Conservation (phyloP, 2,113 vertebrate genomes). For the Oncorhynchus clarkii region DNA sequence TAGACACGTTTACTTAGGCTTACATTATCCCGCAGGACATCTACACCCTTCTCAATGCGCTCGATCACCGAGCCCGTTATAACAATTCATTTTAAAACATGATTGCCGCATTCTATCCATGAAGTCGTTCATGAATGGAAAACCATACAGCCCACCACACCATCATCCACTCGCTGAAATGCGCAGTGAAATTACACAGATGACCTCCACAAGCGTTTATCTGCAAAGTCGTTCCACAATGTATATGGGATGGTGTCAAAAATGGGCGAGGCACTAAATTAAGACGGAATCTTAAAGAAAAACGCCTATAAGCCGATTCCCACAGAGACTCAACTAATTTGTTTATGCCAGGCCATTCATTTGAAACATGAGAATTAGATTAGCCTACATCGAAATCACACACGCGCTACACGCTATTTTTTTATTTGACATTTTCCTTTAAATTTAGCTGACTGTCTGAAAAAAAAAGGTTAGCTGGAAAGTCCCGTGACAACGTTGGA, state of each 20-base stretch:
- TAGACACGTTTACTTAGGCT: neutral
- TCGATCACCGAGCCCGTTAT: neutral
- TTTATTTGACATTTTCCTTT: conserved; percentile 22
- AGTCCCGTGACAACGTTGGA: conserved; percentile 20
- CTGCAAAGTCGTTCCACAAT: conserved; percentile 35
- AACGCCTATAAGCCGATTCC: too few species aligned
- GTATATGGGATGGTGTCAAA: conserved; percentile 25
- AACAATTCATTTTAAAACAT: neutral
- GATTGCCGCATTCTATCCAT: neutral
- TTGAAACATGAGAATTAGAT: neutral
- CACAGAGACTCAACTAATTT: neutral
- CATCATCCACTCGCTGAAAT: neutral
- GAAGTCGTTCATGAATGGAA: neutral
- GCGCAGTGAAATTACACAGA: conserved; percentile 21
- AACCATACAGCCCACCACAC: neutral
- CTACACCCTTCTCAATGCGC: neutral
- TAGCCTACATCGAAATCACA: conserved; percentile 33
- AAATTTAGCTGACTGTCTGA: conserved; percentile 5
- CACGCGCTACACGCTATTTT: conserved; percentile 2
- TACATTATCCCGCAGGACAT: neutral
- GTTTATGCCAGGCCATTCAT: neutral
- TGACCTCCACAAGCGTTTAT: conserved; percentile 43
- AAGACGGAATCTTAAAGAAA: neutral
- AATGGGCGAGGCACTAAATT: conserved; percentile 53
- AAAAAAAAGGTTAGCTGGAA: conserved; percentile 38